Percentiles rank a stretch among this genome's conserved stretches.
These are phyloP conservation scores for Erethizon dorsatum DNA, from an alignment of 2,797 vertebrate genomes.

Conservation along the genomic window DNA sequence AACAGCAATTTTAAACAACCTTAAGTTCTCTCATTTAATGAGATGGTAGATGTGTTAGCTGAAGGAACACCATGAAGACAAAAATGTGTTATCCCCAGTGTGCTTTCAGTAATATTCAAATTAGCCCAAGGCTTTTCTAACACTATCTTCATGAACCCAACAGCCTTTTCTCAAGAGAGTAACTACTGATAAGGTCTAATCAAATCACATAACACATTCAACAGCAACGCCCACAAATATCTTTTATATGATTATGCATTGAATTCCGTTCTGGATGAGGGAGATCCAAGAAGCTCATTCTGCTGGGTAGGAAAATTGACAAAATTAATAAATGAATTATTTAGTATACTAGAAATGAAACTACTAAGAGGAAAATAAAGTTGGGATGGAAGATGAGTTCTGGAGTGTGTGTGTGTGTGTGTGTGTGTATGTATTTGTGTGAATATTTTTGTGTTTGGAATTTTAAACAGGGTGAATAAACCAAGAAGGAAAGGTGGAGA, in stretches of 20 bases:
- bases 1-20: slow-evolving; percentile 19
- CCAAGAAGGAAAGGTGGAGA: not conserved
- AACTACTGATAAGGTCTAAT: slow-evolving; percentile 13
- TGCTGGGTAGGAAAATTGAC: not conserved
- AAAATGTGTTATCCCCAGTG: not conserved
- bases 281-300: not conserved
- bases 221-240: not conserved
- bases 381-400: not conserved
- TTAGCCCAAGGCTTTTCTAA: slow-evolving; percentile 40
- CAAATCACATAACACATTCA: slow-evolving; percentile 4
- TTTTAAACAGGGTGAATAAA: slow-evolving; percentile 14
- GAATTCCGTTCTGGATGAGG: not conserved
- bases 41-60: slow-evolving; percentile 13
- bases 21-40: slow-evolving; percentile 33
- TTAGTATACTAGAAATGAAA: slow-evolving; percentile 56
- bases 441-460: not conserved
- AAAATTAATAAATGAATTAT: slow-evolving; percentile 64
- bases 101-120: slow-evolving; percentile 3
- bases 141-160: slow-evolving; percentile 23
- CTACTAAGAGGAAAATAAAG: not conserved
- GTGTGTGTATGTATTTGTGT: not conserved
- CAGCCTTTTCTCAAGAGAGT: slow-evolving; percentile 1
- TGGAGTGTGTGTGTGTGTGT: not conserved
- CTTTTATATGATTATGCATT: not conserved
- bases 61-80: not conserved